Conservation (phyloP, 2,797 vertebrate species). For the Scomberomorus guttatus region DNA sequence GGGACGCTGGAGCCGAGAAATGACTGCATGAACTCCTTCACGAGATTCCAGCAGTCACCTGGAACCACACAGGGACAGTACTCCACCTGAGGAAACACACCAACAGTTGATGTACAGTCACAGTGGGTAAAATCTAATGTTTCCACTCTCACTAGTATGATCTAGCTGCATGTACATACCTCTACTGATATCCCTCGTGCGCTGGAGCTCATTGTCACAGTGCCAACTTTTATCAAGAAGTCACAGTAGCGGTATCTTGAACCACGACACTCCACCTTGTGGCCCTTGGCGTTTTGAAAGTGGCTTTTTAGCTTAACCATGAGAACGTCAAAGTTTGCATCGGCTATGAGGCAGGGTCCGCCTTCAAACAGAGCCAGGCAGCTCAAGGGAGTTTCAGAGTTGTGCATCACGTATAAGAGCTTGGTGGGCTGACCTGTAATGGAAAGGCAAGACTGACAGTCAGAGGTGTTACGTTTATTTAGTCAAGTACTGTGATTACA, state of each 20-base stretch:
- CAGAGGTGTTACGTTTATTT: background rate
- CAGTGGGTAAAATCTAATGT: background rate
- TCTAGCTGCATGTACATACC: conserved; percentile 76
- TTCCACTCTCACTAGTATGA: background rate
- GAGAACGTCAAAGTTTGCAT: conserved; percentile 95
- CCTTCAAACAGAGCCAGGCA: conserved; percentile 95
- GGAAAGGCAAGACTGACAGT: conserved; percentile 15
- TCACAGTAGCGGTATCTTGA: conserved; percentile 96
- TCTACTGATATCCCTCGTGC: conserved; percentile 96
- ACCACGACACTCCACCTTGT: conserved; percentile 97
- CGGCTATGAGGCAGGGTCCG: conserved; percentile 92
- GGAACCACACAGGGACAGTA: conserved; percentile 96
- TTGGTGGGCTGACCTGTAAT: conserved; percentile 93
- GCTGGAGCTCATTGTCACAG: conserved; percentile 95
- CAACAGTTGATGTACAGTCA: background rate
- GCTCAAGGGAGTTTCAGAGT: conserved; percentile 95
- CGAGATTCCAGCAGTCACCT: conserved; percentile 96
- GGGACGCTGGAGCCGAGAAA: conserved; percentile 92
- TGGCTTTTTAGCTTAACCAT: conserved; percentile 99
- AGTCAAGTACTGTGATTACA: background rate
- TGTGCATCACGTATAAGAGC: conserved; percentile 98
- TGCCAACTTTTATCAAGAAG: conserved; percentile 96
- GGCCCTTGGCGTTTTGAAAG: conserved; percentile 97
- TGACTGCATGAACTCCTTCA: conserved; percentile 96
- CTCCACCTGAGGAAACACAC: conserved; percentile 88